Percentiles rank a stretch among this genome's conserved stretches.
phyloP scores from a whole-genome alignment of 2,797 vertebrate genomes.

The Sylvilagus floridanus region DNA sequence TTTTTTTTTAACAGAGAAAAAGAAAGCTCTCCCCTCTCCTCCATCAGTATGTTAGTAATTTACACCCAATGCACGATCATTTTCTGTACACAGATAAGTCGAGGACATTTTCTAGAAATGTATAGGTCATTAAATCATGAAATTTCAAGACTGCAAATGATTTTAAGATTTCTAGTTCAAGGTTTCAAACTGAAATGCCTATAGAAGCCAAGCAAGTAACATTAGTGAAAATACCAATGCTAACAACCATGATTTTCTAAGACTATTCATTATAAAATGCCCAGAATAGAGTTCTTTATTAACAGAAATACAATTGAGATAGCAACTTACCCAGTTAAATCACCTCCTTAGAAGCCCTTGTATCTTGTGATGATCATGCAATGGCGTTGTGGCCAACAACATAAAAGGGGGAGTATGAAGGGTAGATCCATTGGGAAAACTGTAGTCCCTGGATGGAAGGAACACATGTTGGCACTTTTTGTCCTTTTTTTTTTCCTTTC shows the following conservation, averaged over 20 bases:
- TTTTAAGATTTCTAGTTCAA: neutral
- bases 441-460: neutral
- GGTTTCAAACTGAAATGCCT: neutral
- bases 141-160: neutral
- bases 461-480: neutral
- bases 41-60: neutral
- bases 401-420: neutral
- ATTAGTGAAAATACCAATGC: neutral
- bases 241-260: neutral
- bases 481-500: neutral
- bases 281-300: neutral
- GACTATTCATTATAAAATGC: rapidly evolving
- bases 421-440: neutral
- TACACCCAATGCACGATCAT: neutral
- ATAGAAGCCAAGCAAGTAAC: neutral
- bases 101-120: neutral
- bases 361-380: neutral
- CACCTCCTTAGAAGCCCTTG: neutral
- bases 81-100: neutral
- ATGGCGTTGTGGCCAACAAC: neutral
- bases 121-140: neutral
- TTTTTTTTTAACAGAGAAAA: neutral
- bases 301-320: neutral
- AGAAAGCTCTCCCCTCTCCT: neutral
- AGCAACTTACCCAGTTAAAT: neutral